A percentile compares a stretch with the other conserved stretches of the same genome.
Conservation (phyloP, 2,113 vertebrate genomes). For the Ochotona curzoniae region DNA sequence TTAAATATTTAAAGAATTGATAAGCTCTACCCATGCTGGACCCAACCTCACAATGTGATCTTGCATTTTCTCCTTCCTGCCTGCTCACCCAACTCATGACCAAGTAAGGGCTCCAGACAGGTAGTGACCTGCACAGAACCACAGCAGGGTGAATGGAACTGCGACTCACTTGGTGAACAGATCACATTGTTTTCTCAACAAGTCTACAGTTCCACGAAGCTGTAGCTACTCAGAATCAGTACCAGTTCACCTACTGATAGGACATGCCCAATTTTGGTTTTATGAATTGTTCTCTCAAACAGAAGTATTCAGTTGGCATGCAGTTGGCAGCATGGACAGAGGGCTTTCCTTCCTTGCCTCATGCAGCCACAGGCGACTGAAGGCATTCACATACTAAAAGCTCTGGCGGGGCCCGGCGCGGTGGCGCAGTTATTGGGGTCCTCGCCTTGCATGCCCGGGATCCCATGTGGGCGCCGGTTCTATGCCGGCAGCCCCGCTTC, state of each 20-base stretch:
- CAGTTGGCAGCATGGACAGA: constrained; percentile 46
- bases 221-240: background rate
- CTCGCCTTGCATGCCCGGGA: too few species aligned
- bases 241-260: constrained; percentile 12
- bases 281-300: constrained; percentile 22
- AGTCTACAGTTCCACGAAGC: background rate
- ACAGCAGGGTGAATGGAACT: background rate
- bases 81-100: background rate
- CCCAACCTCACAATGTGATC: background rate
- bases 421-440: too few species aligned
- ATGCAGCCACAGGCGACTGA: constrained; percentile 59
- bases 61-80: background rate
- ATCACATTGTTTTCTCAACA: background rate
- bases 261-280: background rate
- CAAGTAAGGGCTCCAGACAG: background rate
- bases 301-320: constrained; percentile 37
- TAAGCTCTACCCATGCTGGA: background rate
- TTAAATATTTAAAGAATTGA: too few species aligned
- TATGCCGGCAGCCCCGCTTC: too few species aligned
- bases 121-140: background rate
- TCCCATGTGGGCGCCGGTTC: too few species aligned
- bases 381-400: background rate
- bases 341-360: background rate
- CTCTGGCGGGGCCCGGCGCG: too few species aligned
- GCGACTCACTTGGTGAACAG: background rate